Conservation (phyloP, 1,140 invertebrate genomes). For the Neodiprion virginianus region DNA sequence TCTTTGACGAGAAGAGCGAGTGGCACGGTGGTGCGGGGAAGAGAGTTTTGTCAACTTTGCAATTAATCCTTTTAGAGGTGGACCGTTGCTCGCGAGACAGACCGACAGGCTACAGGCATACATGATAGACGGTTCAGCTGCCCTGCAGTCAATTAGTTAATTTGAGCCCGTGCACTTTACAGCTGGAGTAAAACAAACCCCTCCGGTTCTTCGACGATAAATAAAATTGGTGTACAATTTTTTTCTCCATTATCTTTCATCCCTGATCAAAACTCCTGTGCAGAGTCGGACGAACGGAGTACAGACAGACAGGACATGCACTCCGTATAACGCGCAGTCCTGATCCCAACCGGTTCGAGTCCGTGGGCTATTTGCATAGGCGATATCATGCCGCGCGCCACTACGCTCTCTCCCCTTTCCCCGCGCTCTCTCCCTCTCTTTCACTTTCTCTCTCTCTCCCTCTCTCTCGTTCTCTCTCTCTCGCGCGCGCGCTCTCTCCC, state of each 20-base stretch:
- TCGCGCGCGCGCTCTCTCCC: conserved; percentile 20
- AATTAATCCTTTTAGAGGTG: conserved; percentile 2
- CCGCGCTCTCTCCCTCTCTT: conserved; percentile 18
- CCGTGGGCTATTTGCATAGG: conserved; percentile 63
- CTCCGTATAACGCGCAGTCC: not conserved
- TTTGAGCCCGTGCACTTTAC: not conserved
- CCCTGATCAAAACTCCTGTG: too few species aligned
- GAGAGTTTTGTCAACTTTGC: not conserved
- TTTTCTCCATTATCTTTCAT: too few species aligned
- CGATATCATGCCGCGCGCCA: conserved; percentile 58
- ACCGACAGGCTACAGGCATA: not conserved
- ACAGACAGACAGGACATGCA: too few species aligned
- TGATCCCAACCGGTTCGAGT: conserved; percentile 56
- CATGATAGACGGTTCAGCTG: not conserved
- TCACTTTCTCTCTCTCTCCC: conserved; percentile 16
- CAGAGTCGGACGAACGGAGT: too few species aligned
- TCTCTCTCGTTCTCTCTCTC: conserved; percentile 36
- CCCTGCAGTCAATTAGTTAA: not conserved
- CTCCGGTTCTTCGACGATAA: too few species aligned
- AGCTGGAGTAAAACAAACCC: too few species aligned
- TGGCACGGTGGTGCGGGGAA: not conserved
- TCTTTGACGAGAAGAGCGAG: not conserved
- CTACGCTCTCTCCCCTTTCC: conserved; percentile 25
- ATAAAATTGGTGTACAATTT: too few species aligned
- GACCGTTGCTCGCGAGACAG: not conserved